phyloP scores from a whole-genome alignment of 2,888 invertebrate species.

The Arenicola marina region DNA sequence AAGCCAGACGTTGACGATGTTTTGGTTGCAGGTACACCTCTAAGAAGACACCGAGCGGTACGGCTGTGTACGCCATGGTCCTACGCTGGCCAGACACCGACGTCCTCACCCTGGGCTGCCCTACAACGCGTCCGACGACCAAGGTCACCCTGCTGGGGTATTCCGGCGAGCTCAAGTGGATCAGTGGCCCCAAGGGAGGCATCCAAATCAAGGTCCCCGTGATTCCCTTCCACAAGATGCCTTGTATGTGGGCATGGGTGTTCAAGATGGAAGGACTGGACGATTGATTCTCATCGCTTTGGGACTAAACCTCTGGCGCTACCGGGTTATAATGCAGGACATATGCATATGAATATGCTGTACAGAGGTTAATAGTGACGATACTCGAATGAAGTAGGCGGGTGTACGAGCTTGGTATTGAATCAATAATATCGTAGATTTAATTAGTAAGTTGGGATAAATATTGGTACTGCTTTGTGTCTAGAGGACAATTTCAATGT shows the following conservation, averaged over 20 bases:
- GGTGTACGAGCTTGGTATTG: too few relatives aligned
- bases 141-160: slow-evolving; percentile 66
- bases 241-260: slow-evolving; percentile 34
- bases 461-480: too few relatives aligned
- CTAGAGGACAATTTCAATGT: too few relatives aligned
- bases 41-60: too few relatives aligned
- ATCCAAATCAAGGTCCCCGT: slow-evolving; percentile 45
- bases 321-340: too few relatives aligned
- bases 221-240: slow-evolving; percentile 29
- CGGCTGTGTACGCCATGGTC: slow-evolving; percentile 71
- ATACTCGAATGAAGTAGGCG: too few relatives aligned
- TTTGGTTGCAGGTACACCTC: slow-evolving; percentile 30
- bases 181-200: slow-evolving; percentile 29
- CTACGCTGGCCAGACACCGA: slow-evolving; percentile 73
- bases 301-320: neutral
- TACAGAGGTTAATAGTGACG: too few relatives aligned
- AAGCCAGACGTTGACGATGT: slow-evolving; percentile 31
- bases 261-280: slow-evolving; percentile 25
- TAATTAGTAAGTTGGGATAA: too few relatives aligned
- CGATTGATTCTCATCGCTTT: too few relatives aligned
- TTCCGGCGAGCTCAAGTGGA: slow-evolving; percentile 28
- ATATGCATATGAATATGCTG: too few relatives aligned
- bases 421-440: too few relatives aligned
- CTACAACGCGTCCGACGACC: slow-evolving; percentile 52
- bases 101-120: slow-evolving; percentile 65